These are phyloP conservation scores for Celastrina argiolus DNA, from an alignment of 2,888 invertebrate genomes.

Conservation along the genomic window DNA sequence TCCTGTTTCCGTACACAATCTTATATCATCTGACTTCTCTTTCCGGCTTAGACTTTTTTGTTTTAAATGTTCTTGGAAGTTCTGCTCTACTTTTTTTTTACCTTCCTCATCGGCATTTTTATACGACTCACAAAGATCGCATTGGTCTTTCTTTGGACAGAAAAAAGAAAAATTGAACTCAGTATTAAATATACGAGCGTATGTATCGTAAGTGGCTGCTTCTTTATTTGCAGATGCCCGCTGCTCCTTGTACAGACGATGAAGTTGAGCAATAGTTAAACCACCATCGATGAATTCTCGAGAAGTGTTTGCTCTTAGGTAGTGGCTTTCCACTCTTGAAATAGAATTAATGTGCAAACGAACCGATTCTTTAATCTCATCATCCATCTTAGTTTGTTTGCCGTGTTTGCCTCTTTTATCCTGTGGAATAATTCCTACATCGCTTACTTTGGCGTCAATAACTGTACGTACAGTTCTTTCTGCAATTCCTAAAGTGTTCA, in stretches of 20 bases:
- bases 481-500: slow-evolving; percentile 4
- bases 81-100: slow-evolving; percentile 21
- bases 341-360: slow-evolving; percentile 40
- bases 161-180: slow-evolving; percentile 24
- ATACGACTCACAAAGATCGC: slow-evolving; percentile 22
- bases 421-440: too few species aligned
- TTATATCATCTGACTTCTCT: slow-evolving; percentile 19
- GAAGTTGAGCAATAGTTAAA: slow-evolving; percentile 28
- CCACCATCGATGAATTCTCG: slow-evolving; percentile 40
- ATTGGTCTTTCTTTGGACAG: slow-evolving; percentile 22
- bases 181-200: slow-evolving; percentile 20
- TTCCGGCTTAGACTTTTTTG: slow-evolving; percentile 22
- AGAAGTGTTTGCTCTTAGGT: slow-evolving; percentile 37
- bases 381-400: slow-evolving; percentile 12
- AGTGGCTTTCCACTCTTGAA: slow-evolving; percentile 40
- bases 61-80: slow-evolving; percentile 19
- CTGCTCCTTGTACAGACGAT: not conserved
- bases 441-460: not conserved
- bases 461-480: slow-evolving; percentile 12
- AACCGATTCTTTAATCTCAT: slow-evolving; percentile 36
- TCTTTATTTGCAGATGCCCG: too few species aligned
- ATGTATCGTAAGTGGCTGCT: slow-evolving; percentile 11
- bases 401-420: too few species aligned
- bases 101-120: slow-evolving; percentile 24
- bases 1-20: not conserved